Evolutionary conservation across 2,797 vertebrate genomes (phyloP).

Genomic region (Acrossocheilus wenchowensis): DNA sequence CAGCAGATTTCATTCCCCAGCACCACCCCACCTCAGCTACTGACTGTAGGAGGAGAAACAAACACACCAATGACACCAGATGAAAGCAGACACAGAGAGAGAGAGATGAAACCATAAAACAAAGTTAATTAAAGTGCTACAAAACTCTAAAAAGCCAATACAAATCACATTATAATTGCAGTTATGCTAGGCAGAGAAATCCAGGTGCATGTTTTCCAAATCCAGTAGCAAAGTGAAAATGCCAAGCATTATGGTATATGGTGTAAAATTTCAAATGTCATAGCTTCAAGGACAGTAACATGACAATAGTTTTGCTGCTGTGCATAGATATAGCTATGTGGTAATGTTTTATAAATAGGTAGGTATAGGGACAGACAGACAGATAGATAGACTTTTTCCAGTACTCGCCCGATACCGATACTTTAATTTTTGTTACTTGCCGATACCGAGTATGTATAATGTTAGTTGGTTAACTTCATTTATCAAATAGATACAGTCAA

Average conservation of each 20-base stretch:
- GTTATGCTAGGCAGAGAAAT: background rate
- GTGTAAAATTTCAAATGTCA: background rate
- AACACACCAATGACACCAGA: slow-evolving; percentile 29
- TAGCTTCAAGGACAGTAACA: background rate
- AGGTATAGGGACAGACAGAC: background rate
- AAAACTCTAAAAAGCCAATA: slow-evolving; percentile 3
- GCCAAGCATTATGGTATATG: background rate
- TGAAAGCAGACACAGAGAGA: slow-evolving; percentile 24
- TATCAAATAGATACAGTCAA: no score
- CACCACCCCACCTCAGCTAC: slow-evolving; percentile 39
- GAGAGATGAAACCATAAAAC: slow-evolving; percentile 11
- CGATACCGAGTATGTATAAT: no score
- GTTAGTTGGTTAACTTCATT: no score
- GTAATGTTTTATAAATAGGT: background rate
- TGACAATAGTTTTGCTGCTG: background rate
- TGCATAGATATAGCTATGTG: background rate
- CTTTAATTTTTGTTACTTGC: no score
- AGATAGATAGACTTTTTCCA: background rate
- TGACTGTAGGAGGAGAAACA: slow-evolving; percentile 43
- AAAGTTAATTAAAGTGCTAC: slow-evolving; percentile 11
- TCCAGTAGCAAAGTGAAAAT: background rate
- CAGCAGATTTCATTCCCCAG: slow-evolving; percentile 48
- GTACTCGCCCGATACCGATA: no score
- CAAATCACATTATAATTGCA: background rate
- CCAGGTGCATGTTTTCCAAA: slow-evolving; percentile 14